phyloP scores from a whole-genome alignment of 2,888 invertebrate genomes.

The Eueremaeus valkanovi region DNA sequence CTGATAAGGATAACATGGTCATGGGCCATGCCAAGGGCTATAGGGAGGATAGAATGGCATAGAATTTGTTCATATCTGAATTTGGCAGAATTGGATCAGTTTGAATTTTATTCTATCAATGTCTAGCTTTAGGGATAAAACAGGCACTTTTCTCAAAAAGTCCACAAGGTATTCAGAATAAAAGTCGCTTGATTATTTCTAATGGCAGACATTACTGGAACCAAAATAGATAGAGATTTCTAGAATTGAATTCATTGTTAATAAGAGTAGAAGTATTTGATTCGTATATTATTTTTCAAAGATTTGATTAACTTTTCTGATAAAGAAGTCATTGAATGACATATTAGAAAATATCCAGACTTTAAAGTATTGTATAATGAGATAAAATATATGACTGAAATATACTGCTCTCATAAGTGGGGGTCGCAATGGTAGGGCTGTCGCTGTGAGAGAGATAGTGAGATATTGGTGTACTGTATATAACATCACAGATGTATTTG shows the following conservation, averaged over 20 bases:
- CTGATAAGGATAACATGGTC: no score
- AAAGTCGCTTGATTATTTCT: no score
- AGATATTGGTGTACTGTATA: background rate
- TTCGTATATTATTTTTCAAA: background rate
- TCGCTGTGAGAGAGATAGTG: background rate
- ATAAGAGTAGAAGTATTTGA: background rate
- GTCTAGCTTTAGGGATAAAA: no score
- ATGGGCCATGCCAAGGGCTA: background rate
- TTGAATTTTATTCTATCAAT: no score
- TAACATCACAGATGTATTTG: conserved; percentile 33
- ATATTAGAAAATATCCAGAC: conserved; percentile 3
- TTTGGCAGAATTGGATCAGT: no score
- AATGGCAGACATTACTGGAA: no score
- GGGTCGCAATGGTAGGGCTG: background rate
- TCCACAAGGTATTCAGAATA: no score
- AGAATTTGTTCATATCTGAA: background rate
- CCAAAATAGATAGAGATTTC: no score
- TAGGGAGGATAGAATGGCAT: background rate
- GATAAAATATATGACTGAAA: background rate
- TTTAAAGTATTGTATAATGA: background rate
- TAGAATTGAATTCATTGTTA: background rate
- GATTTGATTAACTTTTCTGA: background rate
- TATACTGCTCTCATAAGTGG: background rate
- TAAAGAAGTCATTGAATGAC: background rate
- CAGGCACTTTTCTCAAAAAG: no score